phyloP scores from a whole-genome alignment of 2,113 vertebrate species.

The Zonotrichia leucophrys region DNA sequence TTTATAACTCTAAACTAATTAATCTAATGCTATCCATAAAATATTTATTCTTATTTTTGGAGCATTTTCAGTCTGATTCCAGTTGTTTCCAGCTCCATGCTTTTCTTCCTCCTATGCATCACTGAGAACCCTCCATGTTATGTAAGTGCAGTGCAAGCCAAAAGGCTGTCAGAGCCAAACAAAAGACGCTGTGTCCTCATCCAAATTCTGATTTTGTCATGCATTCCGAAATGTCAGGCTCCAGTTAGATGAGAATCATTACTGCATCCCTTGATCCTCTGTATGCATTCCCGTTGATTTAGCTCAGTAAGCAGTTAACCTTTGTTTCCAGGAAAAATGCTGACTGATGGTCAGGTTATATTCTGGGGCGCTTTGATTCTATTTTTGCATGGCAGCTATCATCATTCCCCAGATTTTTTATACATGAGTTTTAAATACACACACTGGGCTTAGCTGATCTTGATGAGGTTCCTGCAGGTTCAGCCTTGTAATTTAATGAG shows the following conservation, averaged over 20 bases:
- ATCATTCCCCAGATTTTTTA: neutral
- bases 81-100: neutral
- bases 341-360: neutral
- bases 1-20: slow-evolving; percentile 11
- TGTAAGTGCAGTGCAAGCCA: neutral
- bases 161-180: neutral
- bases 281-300: neutral
- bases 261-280: neutral
- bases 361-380: neutral
- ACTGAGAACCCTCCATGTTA: neutral
- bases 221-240: neutral
- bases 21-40: slow-evolving; percentile 25
- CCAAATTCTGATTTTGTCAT: neutral
- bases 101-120: neutral
- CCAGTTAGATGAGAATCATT: neutral
- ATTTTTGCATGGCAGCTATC: neutral
- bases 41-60: neutral
- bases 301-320: neutral
- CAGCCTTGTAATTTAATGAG: neutral
- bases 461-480: neutral
- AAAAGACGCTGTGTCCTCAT: neutral
- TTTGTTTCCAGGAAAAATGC: neutral
- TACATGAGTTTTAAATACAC: neutral
- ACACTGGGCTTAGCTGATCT: neutral
- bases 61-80: slow-evolving; percentile 1